These are phyloP conservation scores for Lampropteryx suffumata DNA, from an alignment of 2,888 invertebrate genomes.

Conservation along the genomic window DNA sequence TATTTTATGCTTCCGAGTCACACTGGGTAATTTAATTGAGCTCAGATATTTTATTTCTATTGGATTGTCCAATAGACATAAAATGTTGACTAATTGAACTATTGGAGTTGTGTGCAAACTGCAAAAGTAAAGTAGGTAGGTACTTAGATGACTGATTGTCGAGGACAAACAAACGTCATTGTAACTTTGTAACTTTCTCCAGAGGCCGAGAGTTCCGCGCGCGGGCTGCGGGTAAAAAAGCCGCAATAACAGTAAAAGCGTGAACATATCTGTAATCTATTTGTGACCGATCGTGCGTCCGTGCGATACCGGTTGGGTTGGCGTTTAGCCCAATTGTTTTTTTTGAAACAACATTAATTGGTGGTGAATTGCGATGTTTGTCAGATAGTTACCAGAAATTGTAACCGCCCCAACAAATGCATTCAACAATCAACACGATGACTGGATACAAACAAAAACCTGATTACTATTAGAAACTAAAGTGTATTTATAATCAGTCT, in stretches of 20 bases:
- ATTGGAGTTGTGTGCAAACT: too few species aligned
- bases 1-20: too few species aligned
- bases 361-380: constrained; percentile 30
- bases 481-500: too few species aligned
- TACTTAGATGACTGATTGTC: not conserved
- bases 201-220: not conserved
- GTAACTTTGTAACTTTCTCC: constrained; percentile 20
- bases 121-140: not conserved
- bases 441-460: too few species aligned
- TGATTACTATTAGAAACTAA: too few species aligned
- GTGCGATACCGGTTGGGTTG: constrained; percentile 55
- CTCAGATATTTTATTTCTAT: too few species aligned
- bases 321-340: constrained; percentile 53
- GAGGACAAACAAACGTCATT: constrained; percentile 1
- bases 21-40: too few species aligned
- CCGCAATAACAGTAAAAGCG: constrained; percentile 43
- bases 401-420: too few species aligned
- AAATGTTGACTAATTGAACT: too few species aligned
- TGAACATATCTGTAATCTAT: constrained; percentile 50
- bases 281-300: constrained; percentile 45
- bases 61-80: too few species aligned
- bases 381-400: too few species aligned
- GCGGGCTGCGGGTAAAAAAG: constrained; percentile 18
- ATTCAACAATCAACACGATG: too few species aligned
- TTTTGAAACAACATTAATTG: constrained; percentile 44